A percentile compares a stretch with the other conserved stretches of the same genome.
Evolutionary conservation across 2,888 invertebrate genomes (phyloP).

Genomic region (Dichetophora obliterata): DNA sequence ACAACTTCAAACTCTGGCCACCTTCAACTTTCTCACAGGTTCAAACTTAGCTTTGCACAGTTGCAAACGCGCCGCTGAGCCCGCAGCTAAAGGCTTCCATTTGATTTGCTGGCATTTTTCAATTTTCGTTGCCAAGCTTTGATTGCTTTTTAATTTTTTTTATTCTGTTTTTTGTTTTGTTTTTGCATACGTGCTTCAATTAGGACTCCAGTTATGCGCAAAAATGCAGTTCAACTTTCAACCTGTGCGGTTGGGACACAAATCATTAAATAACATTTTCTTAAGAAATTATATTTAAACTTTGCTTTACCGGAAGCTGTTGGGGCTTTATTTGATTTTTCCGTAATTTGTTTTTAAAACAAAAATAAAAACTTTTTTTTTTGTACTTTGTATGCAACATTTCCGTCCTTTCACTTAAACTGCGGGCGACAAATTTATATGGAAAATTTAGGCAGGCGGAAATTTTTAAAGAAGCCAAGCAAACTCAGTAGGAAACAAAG

Average conservation of each 20-base stretch:
- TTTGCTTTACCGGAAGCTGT: too few species aligned
- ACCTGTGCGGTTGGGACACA: not conserved
- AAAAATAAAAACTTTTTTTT: not conserved
- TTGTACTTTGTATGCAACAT: not conserved
- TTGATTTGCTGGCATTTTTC: not conserved
- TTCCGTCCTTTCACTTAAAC: conserved; percentile 6
- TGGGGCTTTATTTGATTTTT: too few species aligned
- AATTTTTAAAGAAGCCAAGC: too few species aligned
- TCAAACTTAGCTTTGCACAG: not conserved
- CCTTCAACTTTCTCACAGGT: conserved; percentile 16
- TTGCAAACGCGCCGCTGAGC: not conserved
- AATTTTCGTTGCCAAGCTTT: not conserved
- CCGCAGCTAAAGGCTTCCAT: not conserved
- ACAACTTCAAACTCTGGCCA: not conserved
- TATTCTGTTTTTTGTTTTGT: not conserved
- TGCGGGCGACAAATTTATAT: conserved; percentile 2
- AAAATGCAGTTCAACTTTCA: conserved; percentile 19
- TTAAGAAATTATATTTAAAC: too few species aligned
- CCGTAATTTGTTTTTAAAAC: too few species aligned
- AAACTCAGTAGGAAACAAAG: too few species aligned
- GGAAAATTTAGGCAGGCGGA: too few species aligned
- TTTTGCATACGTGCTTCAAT: conserved; percentile 1
- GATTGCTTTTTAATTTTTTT: not conserved
- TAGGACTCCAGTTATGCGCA: not conserved
- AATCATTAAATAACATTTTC: too few species aligned